Evolutionary conservation across 2,888 invertebrate species (phyloP).

Genomic region (Meandrusa payeni): DNA sequence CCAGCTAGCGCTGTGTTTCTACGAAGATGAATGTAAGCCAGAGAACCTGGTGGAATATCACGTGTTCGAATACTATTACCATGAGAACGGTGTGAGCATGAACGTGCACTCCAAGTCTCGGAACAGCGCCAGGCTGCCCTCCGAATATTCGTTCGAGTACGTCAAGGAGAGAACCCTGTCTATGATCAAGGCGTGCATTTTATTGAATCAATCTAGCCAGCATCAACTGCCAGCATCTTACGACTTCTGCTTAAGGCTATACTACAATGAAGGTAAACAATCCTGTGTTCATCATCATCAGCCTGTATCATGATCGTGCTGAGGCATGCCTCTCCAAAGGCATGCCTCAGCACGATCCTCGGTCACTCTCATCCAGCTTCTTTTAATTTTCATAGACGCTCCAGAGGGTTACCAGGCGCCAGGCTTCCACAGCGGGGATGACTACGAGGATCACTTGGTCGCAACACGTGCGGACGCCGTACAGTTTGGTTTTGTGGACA

Average conservation of each 20-base stretch:
- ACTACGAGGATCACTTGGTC: constrained; percentile 42
- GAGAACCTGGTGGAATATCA: constrained; percentile 63
- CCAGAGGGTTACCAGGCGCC: constrained; percentile 66
- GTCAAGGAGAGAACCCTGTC: constrained; percentile 43
- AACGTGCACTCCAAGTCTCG: constrained; percentile 42
- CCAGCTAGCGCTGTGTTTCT: constrained; percentile 62
- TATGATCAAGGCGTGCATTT: constrained; percentile 46
- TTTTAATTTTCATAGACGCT: too few relatives aligned
- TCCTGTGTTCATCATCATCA: too few relatives aligned
- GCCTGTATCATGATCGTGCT: too few relatives aligned
- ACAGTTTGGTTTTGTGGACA: constrained; percentile 48
- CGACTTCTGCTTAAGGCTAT: constrained; percentile 56
- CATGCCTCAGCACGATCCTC: too few relatives aligned
- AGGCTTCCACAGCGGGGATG: constrained; percentile 41
- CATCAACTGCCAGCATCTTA: constrained; percentile 37
- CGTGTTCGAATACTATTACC: constrained; percentile 58
- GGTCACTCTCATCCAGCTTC: too few relatives aligned
- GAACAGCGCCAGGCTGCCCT: constrained; percentile 29
- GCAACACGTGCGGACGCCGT: constrained; percentile 31
- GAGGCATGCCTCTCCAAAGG: too few relatives aligned
- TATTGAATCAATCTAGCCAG: constrained; percentile 42
- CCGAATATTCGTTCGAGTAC: constrained; percentile 46
- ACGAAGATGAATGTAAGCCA: constrained; percentile 48
- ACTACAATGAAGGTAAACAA: constrained; percentile 64
- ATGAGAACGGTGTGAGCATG: constrained; percentile 44